Conservation (phyloP, 2,113 vertebrate species). For the Micronycteris hirsuta region DNA sequence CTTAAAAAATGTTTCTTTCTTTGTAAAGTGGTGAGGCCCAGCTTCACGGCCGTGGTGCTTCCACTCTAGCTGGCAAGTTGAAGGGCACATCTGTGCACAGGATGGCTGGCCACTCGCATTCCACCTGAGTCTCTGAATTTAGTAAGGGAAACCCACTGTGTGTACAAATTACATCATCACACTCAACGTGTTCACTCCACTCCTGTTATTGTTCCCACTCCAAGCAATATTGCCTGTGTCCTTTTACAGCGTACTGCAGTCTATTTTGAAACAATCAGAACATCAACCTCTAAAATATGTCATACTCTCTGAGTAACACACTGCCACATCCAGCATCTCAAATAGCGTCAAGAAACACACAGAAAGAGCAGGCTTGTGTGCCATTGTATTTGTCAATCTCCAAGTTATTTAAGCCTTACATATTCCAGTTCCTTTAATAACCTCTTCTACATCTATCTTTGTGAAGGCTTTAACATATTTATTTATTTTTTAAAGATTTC, state of each 20-base stretch:
- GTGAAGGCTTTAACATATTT: background rate
- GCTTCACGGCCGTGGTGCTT: background rate
- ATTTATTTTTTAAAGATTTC: too few relatives aligned
- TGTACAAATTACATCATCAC: background rate
- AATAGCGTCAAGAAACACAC: background rate
- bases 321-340: background rate
- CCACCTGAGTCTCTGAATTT: background rate
- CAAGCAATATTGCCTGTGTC: background rate
- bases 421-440: background rate
- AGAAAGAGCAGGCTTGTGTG: background rate
- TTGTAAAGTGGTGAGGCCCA: background rate
- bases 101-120: background rate
- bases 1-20: background rate
- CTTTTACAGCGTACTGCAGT: background rate
- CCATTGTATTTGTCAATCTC: background rate
- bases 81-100: background rate
- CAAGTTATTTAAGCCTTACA: background rate
- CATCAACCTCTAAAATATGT: background rate
- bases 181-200: background rate
- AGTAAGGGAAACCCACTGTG: background rate
- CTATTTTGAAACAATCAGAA: background rate
- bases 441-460: background rate
- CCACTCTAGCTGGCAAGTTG: background rate
- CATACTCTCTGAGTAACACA: background rate
- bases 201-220: background rate